Evolutionary conservation across 1,140 invertebrate species (phyloP), one percentile per base, ranked within the genome.

Genomic region (Drosophila punjabiensis): DNA sequence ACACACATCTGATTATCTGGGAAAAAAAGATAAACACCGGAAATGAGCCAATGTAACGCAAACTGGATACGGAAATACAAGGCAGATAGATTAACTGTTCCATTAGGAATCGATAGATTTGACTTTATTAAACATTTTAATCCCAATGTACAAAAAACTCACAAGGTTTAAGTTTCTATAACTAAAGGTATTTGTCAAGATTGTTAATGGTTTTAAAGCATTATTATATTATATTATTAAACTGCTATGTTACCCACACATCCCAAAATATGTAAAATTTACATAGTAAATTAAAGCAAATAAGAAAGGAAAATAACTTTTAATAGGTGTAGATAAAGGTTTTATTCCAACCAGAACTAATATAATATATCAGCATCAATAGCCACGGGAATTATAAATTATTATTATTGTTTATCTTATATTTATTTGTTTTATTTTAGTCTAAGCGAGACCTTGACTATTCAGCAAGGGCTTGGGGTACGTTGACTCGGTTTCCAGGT

Each of bases 21-120:
- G 20, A 24, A 62, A 73, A 73, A 73, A 63, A 80, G 63, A 76
- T 73, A 79, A 55, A 48, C 48, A 45, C 55, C 53, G 71, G 60
- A 83, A 83, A 77, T 77, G 65, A 48, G 66, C 28, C 37, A 76
- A 79, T 82, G 75, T 75, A 74, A 75, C 59, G 66, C 53, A n/a
- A 68, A 76, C 56, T 24, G 59, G 18, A 53, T 37, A 14, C 43
- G 55, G 50, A 59, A 73, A 68, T 53, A 60, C 52, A 64, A 10
- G 55, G 8, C 33, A 56, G 33, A 37, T 37, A 16, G 18, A 24
- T 56, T 10, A 24, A 33, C 30, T 33, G 30, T 33, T 18, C 11
- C 6, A 14, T 53, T 53, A 18, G 0, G 11, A 55, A 56, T 37
- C 53, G 18, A 56, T 56, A 37, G 8, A 53, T 53, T 18, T 13